Evolutionary conservation across 2,113 vertebrate genomes (phyloP), one percentile per base, ranked within the genome.

Genomic region (Lophochroa leadbeateri): DNA sequence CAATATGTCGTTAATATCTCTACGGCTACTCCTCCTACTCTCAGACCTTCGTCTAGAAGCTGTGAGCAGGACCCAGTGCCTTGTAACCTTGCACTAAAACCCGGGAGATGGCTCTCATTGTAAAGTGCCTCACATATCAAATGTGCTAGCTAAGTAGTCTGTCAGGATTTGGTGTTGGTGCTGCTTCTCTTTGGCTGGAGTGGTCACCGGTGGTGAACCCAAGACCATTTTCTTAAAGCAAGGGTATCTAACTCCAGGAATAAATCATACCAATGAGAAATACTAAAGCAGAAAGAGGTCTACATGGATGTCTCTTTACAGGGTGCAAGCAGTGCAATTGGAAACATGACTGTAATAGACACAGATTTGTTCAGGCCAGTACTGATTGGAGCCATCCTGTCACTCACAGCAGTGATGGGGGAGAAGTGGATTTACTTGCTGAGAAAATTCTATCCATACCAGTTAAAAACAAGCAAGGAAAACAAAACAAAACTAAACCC

Each of bases 71-170:
- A 6, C 29, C 43, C 24, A 41, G 78, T 8, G 18, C 20, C 37
- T 67, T 3, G 0, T 10, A 75, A n/a, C 7, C 41, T 46, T 67
- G n/a, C 41, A 63, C 25, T 23, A 23, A 69, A 52, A 78, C 46
- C 55, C 21, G 39, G 19, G 6, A 17, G 41, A 3, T 44, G 33
- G 13, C 25, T 46, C 7, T 39, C 1, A 0, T 43, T 61, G 19
- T 24, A 9, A 17, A 31, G 11, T n/a, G 44, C 24, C 35, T 18
- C 55, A 20, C 9, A 23, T 19, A 63, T 15, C 29, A 39, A 53
- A 44, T 3, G 24, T 41, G 20, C 31, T 13, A 17, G 6, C 41
- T 7, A 13, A 24, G 35, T 0, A 84, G 10, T 20, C 8, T 1
- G 1, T 35, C 23, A 60, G 70, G 47, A 76, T 43, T 78, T 10